A percentile compares a stretch with the other conserved stretches of the same genome.
Conservation (phyloP, 2,888 invertebrate genomes). For the Xanthia icteritia region DNA sequence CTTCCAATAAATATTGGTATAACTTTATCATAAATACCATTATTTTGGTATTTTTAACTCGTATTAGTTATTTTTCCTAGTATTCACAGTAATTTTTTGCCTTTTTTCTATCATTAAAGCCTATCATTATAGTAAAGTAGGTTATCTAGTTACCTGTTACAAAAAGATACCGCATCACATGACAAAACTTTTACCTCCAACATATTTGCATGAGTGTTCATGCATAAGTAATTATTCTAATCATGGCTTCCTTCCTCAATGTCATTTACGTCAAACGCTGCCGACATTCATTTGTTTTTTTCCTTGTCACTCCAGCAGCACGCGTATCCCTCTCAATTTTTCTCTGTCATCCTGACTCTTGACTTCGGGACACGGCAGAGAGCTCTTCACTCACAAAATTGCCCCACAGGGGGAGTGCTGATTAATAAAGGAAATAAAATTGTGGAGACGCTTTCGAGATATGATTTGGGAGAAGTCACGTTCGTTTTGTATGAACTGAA, state of each 20-base stretch:
- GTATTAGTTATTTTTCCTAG: too few relatives aligned
- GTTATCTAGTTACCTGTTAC: neutral
- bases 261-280: constrained; percentile 70
- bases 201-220: constrained; percentile 38
- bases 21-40: neutral
- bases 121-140: neutral
- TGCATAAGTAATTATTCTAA: constrained; percentile 65
- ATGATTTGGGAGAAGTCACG: constrained; percentile 79
- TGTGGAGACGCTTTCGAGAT: constrained; percentile 70
- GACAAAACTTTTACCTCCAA: neutral
- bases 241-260: constrained; percentile 60
- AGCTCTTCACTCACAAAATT: constrained; percentile 82
- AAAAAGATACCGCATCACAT: neutral
- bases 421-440: constrained; percentile 87
- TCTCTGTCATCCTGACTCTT: constrained; percentile 82
- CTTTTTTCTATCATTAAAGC: neutral
- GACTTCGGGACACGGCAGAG: constrained; percentile 80
- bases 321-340: constrained; percentile 79
- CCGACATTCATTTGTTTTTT: constrained; percentile 79
- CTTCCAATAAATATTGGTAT: neutral
- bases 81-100: too few relatives aligned
- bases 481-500: constrained; percentile 68
- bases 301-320: constrained; percentile 74
- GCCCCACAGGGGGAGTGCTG: constrained; percentile 82
- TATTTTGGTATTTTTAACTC: neutral